Base-by-base conservation (phyloP, 2,113 vertebrate genomes). In the Epinephelus cyanopodus region DNA sequence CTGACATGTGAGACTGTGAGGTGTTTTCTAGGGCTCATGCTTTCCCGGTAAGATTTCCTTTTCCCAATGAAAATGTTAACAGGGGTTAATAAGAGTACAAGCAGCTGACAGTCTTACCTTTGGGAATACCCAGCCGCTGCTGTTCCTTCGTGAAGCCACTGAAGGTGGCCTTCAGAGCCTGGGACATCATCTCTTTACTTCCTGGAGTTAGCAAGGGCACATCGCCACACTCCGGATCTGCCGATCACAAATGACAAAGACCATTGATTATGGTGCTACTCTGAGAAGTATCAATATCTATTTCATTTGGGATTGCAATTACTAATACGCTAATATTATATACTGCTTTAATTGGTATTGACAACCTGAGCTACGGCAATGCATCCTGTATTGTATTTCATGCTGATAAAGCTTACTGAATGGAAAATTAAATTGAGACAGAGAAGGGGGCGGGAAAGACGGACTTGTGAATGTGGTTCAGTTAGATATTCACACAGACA, bases 151-250 rank as follows among this genome's bases (percentile, higher is more conserved):
- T 96, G 47, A 99, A 99, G 83, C 98, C 99, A 0, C 98, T 99
- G 93, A 99, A 99, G 0, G 98, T 99, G 89, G 97, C 98, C 89
- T 98, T 97, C 90, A 99, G 63, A 0, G 99, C 99, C 94, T 99
- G 98, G 72, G 98, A 99, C 98, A 99, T 99, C 98, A 99, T 99
- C 90, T 99, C 98, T 93, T 99, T 99, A 93, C 99, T 99, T 92
- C 98, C 98, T 61, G 98, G 98, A 33, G 99, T 99, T 85, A 99
- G 92, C 29, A 99, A 94, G 12, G 99, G 99, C 58, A 99, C 98
- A 74, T 99, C 99, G 0, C 97, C 97, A 88, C 98, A 99, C 94
- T 99, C 99, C 90, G 98, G 97, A 91, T 99, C 99, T 99, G 96
- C 66, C 50, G 47, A 94, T 91, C 78, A 79, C 52, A 87, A 72